phyloP scores from a whole-genome alignment of 2,113 vertebrate species.

The Corydoras sp. region DNA sequence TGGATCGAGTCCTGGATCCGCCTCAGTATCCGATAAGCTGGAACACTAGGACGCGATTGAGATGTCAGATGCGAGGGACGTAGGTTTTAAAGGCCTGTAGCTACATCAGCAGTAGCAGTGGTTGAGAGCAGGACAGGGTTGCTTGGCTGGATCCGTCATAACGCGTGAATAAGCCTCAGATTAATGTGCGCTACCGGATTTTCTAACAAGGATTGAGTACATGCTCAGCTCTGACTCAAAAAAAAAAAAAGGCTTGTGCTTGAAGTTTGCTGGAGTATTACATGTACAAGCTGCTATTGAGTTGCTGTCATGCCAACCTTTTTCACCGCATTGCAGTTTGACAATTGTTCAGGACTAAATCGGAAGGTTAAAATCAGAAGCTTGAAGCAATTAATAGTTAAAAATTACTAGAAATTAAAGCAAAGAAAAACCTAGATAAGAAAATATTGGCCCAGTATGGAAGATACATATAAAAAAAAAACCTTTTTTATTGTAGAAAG shows the following conservation, averaged over 20 bases:
- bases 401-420: too few relatives aligned
- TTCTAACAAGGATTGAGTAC: neutral
- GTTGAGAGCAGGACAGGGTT: neutral
- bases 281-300: neutral
- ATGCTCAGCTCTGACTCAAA: neutral
- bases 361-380: neutral
- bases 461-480: too few relatives aligned
- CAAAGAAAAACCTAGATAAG: too few relatives aligned
- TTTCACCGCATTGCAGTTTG: neutral
- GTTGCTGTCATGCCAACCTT: conserved; percentile 6
- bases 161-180: neutral
- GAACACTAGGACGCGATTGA: neutral
- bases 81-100: neutral
- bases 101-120: neutral
- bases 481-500: too few relatives aligned
- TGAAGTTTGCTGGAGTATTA: neutral
- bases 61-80: neutral
- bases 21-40: neutral
- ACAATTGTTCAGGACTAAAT: neutral
- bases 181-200: neutral
- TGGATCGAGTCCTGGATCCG: neutral
- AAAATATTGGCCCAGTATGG: too few relatives aligned
- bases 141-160: neutral
- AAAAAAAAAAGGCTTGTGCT: neutral
- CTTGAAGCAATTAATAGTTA: too few relatives aligned